Conservation (phyloP, 2,797 vertebrate genomes). For the Champsocephalus gunnari region DNA sequence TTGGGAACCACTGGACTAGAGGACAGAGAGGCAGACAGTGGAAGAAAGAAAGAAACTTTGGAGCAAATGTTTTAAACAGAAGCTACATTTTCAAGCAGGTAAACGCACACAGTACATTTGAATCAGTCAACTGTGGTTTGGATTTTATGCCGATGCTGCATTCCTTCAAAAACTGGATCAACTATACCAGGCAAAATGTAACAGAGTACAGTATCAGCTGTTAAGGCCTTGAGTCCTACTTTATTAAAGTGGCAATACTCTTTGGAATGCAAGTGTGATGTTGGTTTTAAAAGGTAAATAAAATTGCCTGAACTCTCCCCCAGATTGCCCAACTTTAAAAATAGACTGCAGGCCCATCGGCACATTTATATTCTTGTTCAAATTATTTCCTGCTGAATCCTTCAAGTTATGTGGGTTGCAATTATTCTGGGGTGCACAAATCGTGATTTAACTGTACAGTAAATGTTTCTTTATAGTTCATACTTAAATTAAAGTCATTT, state of each 20-base stretch:
- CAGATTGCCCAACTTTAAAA: background rate
- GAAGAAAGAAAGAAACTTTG: background rate
- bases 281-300: background rate
- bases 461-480: background rate
- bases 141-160: background rate
- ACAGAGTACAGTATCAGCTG: background rate
- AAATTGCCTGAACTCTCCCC: background rate
- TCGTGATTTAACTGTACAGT: background rate
- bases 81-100: background rate
- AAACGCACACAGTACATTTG: background rate
- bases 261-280: background rate
- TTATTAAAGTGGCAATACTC: background rate
- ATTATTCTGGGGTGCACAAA: background rate
- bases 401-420: too few relatives aligned
- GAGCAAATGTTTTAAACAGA: background rate
- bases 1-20: too few relatives aligned
- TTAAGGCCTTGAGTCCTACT: background rate
- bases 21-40: slow-evolving; percentile 1
- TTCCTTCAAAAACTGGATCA: background rate
- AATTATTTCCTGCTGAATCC: background rate
- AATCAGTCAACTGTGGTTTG: background rate
- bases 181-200: background rate
- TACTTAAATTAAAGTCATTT: background rate
- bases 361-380: too few relatives aligned
- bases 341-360: too few relatives aligned